A percentile compares a stretch with the other conserved stretches of the same genome.
phyloP scores from a whole-genome alignment of 2,888 invertebrate genomes.

The Arenicola marina region DNA sequence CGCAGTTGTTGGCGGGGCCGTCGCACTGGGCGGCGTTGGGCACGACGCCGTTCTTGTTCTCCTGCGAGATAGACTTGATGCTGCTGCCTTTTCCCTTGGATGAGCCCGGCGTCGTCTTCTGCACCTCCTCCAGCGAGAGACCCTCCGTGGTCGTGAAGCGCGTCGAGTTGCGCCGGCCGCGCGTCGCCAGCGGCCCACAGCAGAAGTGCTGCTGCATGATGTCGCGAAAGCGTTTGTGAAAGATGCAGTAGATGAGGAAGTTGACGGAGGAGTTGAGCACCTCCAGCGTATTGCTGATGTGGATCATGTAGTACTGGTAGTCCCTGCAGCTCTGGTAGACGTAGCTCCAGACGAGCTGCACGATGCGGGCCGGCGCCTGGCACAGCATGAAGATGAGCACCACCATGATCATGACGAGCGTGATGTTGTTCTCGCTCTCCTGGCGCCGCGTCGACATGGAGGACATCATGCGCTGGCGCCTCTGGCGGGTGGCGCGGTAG shows the following conservation, averaged over 20 bases:
- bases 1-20: too few species aligned
- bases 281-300: slow-evolving; percentile 33
- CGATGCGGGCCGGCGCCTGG: slow-evolving; percentile 32
- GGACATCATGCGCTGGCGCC: slow-evolving; percentile 26
- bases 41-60: not conserved
- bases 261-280: slow-evolving; percentile 36
- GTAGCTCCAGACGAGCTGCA: slow-evolving; percentile 26
- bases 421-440: slow-evolving; percentile 35
- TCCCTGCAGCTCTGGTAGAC: slow-evolving; percentile 20
- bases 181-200: not conserved
- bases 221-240: slow-evolving; percentile 30
- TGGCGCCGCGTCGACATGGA: not conserved
- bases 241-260: slow-evolving; percentile 33
- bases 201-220: slow-evolving; percentile 6
- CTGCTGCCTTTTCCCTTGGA: not conserved
- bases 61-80: not conserved
- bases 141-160: slow-evolving; percentile 10
- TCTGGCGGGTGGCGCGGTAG: slow-evolving; percentile 26
- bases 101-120: not conserved
- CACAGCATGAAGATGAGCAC: slow-evolving; percentile 35
- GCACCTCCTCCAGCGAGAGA: slow-evolving; percentile 10
- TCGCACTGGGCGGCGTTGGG: not conserved
- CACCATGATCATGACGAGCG: slow-evolving; percentile 36
- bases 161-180: not conserved
- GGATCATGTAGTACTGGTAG: slow-evolving; percentile 30